Evolutionary conservation across 1,140 invertebrate species (phyloP), one percentile per base, ranked within the genome.

Genomic region (Holotrichia oblita): DNA sequence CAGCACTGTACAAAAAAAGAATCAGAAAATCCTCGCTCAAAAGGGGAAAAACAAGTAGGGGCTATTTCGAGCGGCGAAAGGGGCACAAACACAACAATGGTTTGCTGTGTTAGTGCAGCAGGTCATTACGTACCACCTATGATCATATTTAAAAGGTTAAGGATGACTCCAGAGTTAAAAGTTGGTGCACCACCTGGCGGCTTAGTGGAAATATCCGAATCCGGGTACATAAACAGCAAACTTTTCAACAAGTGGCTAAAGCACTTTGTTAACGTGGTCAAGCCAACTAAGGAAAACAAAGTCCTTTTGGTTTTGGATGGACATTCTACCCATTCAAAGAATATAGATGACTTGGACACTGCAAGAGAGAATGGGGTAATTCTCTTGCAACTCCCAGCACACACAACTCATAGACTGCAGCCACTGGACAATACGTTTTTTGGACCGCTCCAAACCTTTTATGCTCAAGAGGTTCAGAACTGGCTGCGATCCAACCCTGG

Each of bases 41-140:
- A 86, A 85, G 81, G 83, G 83, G 20, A 84, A 84, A 82, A 84
- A 34, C 87, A 89, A 84, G 82, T 88, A 42, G 86, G 85, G 24
- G 73, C 79, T 24, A 72, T 86, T 14, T 84, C 85, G 17, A 87
- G 86, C 79, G 87, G 84, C 59, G 87, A 89, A 83, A 79, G 85
- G 27, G 27, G 27, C 27, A 34, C 27, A 1, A 34, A 34, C 27
- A 34, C 27, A 34, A 69, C 86, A 27, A 79, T 84, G 44, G 83
- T 84, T 74, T 85, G 82, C 77, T 81, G 79, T 75, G 77, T 72
- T 48, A 84, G 77, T 82, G 83, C 78, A n/a, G 55, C 79, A 74
- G 81, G 82, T 12, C 20, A 80, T 55, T 84, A 77, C 79, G 77
- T 84, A 10, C 81, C 83, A 74, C 83, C 80, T 73, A 80, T 83